phyloP scores from a whole-genome alignment of 2,113 vertebrate species.

The Cheirogaleus medius region DNA sequence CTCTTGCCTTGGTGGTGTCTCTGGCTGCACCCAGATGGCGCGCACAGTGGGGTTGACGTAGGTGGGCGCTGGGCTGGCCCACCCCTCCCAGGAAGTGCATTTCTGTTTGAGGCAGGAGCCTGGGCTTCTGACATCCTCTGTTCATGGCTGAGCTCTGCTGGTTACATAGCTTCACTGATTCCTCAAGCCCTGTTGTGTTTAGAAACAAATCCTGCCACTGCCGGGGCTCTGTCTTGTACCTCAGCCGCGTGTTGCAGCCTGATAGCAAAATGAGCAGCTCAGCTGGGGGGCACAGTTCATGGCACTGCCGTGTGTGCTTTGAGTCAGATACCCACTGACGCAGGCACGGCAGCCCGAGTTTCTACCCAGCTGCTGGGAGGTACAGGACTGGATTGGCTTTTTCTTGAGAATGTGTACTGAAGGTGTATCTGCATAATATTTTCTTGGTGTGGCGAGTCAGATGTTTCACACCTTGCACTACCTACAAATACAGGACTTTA shows the following conservation, averaged over 20 bases:
- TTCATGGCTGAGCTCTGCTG: rapidly evolving
- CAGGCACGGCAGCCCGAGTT: background rate
- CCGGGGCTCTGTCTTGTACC: background rate
- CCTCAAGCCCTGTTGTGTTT: background rate
- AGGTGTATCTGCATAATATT: background rate
- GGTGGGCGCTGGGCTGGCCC: rapidly evolving
- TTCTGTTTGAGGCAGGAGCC: background rate
- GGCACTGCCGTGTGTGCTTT: too few species aligned
- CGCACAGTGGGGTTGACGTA: background rate
- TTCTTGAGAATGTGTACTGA: background rate
- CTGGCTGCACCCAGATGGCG: too few species aligned
- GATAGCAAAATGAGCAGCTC: too few species aligned
- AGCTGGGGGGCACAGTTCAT: background rate
- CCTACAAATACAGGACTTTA: background rate
- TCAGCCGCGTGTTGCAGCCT: background rate
- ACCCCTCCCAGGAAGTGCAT: background rate
- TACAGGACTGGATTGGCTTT: background rate
- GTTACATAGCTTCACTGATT: background rate
- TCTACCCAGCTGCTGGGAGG: background rate
- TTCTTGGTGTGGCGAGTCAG: background rate
- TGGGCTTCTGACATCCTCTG: background rate
- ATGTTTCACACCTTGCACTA: background rate
- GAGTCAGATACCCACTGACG: background rate
- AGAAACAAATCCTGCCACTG: background rate
- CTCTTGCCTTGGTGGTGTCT: background rate